Conservation (phyloP, 2,888 invertebrate species). For the Nomada goodeniana region DNA sequence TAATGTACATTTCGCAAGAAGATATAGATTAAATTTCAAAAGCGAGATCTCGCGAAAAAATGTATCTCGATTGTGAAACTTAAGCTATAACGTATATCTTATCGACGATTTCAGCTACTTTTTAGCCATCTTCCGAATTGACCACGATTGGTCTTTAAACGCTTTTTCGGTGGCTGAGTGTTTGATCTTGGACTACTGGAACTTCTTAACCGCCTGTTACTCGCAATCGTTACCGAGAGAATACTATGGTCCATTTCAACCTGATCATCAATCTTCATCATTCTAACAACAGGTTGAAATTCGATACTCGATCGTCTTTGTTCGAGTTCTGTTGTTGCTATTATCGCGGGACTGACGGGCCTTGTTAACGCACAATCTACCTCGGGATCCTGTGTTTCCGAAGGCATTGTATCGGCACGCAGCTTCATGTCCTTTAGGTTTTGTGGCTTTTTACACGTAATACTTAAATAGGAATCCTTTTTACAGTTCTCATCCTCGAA, state of each 20-base stretch:
- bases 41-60: constrained; percentile 43
- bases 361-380: constrained; percentile 74
- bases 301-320: constrained; percentile 83
- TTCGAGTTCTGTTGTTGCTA: constrained; percentile 74
- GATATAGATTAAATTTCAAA: constrained; percentile 70
- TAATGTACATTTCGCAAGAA: constrained; percentile 74
- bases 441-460: constrained; percentile 64
- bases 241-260: constrained; percentile 82
- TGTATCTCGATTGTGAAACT: constrained; percentile 59
- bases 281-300: constrained; percentile 88
- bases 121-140: constrained; percentile 81
- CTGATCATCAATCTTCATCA: constrained; percentile 87
- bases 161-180: constrained; percentile 76
- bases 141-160: constrained; percentile 75
- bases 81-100: constrained; percentile 47
- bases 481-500: constrained; percentile 77
- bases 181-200: constrained; percentile 79
- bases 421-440: constrained; percentile 42
- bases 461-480: constrained; percentile 71
- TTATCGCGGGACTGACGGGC: constrained; percentile 72
- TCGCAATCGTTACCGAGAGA: constrained; percentile 81
- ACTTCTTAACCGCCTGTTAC: constrained; percentile 82
- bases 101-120: constrained; percentile 78
- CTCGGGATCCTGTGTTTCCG: constrained; percentile 74
- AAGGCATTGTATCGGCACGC: constrained; percentile 51